phyloP scores from a whole-genome alignment of 1,140 invertebrate genomes.

The Halictus rubicundus region DNA sequence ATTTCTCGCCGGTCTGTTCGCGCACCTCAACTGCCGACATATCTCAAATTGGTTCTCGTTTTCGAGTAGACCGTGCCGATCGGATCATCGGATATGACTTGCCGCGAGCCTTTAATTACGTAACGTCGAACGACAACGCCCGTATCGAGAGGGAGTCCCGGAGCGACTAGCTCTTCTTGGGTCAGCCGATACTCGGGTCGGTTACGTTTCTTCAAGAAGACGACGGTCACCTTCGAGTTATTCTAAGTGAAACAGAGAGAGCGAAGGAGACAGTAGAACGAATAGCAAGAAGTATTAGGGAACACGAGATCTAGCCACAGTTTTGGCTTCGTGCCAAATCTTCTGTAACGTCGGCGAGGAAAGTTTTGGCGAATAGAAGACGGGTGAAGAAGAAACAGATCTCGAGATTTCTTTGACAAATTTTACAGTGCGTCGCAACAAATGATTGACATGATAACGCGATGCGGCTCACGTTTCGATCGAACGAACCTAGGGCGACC shows the following conservation, averaged over 20 bases:
- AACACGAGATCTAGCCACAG: conserved; percentile 2
- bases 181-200: conserved; percentile 57
- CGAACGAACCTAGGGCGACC: too few relatives aligned
- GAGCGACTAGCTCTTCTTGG: conserved; percentile 71
- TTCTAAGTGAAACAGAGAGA: conserved; percentile 72
- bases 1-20: neutral
- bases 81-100: conserved; percentile 7
- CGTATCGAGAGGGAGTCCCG: conserved; percentile 71
- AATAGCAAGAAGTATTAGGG: conserved; percentile 20
- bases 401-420: neutral
- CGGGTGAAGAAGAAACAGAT: neutral
- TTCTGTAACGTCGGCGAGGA: conserved; percentile 36
- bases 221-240: conserved; percentile 79
- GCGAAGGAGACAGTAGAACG: conserved; percentile 28
- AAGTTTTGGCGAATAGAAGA: conserved; percentile 24
- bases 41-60: conserved; percentile 14
- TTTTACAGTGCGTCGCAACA: neutral
- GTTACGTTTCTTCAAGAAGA: conserved; percentile 61
- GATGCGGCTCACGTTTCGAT: too few relatives aligned
- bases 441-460: too few relatives aligned
- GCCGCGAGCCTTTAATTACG: conserved; percentile 44
- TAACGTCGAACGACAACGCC: conserved; percentile 62
- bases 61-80: neutral
- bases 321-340: conserved; percentile 55
- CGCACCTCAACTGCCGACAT: neutral